Conservation (phyloP, 2,888 invertebrate species). For the Hypomecis punctinalis region DNA sequence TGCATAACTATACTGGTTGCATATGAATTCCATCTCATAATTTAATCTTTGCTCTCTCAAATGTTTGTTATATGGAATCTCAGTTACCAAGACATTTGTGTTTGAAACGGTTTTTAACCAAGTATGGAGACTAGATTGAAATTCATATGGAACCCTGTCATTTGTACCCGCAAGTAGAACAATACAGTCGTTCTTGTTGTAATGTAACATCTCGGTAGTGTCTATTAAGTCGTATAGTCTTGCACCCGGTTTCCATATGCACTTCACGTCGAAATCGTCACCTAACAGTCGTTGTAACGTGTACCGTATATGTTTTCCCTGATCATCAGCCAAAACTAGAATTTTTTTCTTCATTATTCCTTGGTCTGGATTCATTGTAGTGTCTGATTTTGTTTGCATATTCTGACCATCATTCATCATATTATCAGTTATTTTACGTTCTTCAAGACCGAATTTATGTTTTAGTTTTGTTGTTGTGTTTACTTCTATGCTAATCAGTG, state of each 20-base stretch:
- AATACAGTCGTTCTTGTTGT: not conserved
- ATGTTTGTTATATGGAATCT: not conserved
- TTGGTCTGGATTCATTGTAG: too few relatives aligned
- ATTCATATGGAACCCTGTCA: not conserved
- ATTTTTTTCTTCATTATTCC: too few relatives aligned
- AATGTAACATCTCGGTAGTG: not conserved
- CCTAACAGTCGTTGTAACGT: not conserved
- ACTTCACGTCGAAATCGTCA: not conserved
- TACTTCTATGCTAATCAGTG: too few relatives aligned
- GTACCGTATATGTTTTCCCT: not conserved
- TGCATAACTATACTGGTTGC: not conserved
- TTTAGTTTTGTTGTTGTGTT: too few relatives aligned
- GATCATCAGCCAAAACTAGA: not conserved
- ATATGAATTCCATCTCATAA: not conserved
- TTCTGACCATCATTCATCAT: too few relatives aligned
- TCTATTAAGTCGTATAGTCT: not conserved
- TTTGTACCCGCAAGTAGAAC: not conserved
- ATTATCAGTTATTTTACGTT: too few relatives aligned
- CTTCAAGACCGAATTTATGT: too few relatives aligned
- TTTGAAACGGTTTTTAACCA: not conserved
- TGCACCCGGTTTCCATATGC: not conserved
- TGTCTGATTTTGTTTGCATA: too few relatives aligned
- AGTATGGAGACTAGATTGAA: not conserved
- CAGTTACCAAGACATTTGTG: too few relatives aligned
- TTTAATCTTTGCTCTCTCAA: constrained; percentile 1